Base-by-base conservation (phyloP, 2,888 invertebrate genomes). In the Ophonus ardosiacus region DNA sequence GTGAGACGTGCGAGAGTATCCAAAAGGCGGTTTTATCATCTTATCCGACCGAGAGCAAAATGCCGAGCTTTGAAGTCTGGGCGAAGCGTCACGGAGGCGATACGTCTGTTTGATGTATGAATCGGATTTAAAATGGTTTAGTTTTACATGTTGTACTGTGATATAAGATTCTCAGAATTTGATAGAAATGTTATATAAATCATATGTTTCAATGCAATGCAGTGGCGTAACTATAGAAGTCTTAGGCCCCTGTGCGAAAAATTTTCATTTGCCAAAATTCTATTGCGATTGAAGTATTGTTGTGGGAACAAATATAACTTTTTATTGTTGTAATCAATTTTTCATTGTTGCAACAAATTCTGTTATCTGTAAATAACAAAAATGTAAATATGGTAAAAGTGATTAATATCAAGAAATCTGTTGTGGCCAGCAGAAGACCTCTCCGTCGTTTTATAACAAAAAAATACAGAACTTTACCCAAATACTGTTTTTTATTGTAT, bases 81-180 rank as follows among this genome's bases (percentile, higher is more conserved):
- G 18, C 21, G 31, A 4, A 31, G 31, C 31, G 31, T 5, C 5
- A 31, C 59, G 7, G n/a, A 68, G 68, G 38, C 68, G 24, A 68
- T 31, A 68, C 40, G 18, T n/a, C 43, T 15, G 43, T 74, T 74
- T 74, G 71, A 43, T 74, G 43, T 74, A 38, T 68, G 31, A 65
- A 65, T 65, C 65, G 21, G 65, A 24, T 65, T 65, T 65, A 65
- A 68, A 68, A 68, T 31, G 31, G 68, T 38, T 68, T 68, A 63
- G 18, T 18, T 63, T 51, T 51, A 51, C 43, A 51, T 51, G 43
- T 51, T 51, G 59, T 4, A 17, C 59, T 59, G 59, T 59, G 59
- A 59, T 15, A 59, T 59, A 17, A 17, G 59, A 15, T 15, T 59
- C 17, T 17, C 59, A 59, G 43, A 51, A 51, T 51, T 51, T 51